A percentile compares a stretch with the other conserved stretches of the same genome.
Evolutionary conservation across 1,140 invertebrate genomes (phyloP).

Genomic region (Colletes gigas): DNA sequence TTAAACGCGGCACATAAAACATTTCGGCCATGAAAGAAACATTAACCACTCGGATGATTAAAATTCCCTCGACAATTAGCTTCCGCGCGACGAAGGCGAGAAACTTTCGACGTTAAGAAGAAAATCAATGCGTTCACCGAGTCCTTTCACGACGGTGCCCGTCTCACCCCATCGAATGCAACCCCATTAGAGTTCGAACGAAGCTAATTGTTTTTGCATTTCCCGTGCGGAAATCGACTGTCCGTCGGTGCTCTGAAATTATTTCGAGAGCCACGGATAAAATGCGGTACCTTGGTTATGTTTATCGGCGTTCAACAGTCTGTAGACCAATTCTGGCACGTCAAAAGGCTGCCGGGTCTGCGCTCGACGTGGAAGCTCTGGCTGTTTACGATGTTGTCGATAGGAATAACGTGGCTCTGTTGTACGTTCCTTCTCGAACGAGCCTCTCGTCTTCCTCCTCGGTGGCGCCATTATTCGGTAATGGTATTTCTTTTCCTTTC

Average conservation of each 20-base stretch:
- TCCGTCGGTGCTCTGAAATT: too few relatives aligned
- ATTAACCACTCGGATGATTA: background rate
- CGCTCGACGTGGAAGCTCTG: slow-evolving; percentile 11
- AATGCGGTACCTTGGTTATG: slow-evolving; percentile 49
- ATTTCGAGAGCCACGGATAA: too few relatives aligned
- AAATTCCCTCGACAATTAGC: background rate
- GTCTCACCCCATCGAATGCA: background rate
- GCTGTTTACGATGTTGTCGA: slow-evolving; percentile 31
- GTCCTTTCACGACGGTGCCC: background rate
- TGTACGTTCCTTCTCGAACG: background rate
- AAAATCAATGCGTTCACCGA: background rate
- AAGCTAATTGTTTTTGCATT: too few relatives aligned
- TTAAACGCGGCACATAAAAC: background rate
- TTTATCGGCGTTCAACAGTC: slow-evolving; percentile 46
- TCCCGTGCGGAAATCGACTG: too few relatives aligned
- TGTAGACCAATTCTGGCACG: slow-evolving; percentile 56
- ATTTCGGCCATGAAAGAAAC: background rate
- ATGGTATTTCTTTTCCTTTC: slow-evolving; percentile 7
- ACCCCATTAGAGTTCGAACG: background rate
- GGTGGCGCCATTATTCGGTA: slow-evolving; percentile 52
- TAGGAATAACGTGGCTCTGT: background rate
- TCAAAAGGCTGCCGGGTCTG: slow-evolving; percentile 2
- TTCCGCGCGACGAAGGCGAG: background rate
- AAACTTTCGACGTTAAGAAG: background rate
- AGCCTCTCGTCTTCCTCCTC: slow-evolving; percentile 26